Evolutionary conservation across 2,113 vertebrate genomes (phyloP).

Genomic region (Cheirogaleus medius): DNA sequence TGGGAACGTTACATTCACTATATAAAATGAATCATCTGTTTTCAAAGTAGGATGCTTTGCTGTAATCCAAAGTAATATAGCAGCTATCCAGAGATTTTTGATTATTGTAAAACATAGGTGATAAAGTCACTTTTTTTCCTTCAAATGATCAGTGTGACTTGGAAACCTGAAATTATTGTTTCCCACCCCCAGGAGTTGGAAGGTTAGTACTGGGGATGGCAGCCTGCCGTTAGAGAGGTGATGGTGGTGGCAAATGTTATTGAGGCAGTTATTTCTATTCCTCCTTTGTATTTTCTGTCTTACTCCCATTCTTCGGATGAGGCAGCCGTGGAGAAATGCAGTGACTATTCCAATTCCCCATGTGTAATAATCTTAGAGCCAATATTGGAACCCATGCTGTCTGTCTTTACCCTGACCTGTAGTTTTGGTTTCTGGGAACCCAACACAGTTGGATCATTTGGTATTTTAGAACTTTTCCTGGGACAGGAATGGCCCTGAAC

Average conservation of each 20-base stretch:
- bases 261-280: not conserved
- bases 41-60: not conserved
- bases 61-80: not conserved
- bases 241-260: not conserved
- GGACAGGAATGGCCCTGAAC: not conserved
- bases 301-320: not conserved
- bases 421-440: not conserved
- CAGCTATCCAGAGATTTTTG: not conserved
- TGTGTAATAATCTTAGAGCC: not conserved
- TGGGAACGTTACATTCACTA: not conserved
- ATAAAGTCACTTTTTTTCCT: constrained; percentile 25
- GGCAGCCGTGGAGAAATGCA: not conserved
- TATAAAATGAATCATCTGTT: not conserved
- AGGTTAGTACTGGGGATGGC: not conserved
- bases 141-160: not conserved
- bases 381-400: not conserved
- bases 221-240: not conserved
- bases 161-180: not conserved
- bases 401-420: not conserved
- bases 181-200: not conserved
- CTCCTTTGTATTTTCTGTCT: not conserved
- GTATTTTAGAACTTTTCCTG: not conserved
- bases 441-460: constrained; percentile 24
- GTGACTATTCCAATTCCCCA: not conserved
- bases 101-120: not conserved